Percentiles rank a stretch among this genome's conserved stretches.
Conservation (phyloP, 2,797 vertebrate genomes). For the Falco cherrug region DNA sequence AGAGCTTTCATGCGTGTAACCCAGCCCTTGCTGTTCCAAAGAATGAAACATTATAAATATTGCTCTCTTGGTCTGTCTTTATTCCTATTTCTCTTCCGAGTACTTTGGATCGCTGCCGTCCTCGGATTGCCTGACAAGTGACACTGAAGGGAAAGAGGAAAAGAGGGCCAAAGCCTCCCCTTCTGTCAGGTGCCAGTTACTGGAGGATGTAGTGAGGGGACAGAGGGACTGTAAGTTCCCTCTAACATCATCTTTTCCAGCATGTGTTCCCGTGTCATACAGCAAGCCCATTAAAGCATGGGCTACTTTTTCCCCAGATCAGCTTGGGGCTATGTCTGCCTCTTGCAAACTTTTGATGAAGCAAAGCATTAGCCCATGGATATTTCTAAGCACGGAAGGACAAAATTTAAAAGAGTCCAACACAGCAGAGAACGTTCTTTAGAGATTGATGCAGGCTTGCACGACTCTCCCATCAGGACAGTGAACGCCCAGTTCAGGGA, state of each 20-base stretch:
- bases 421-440: neutral
- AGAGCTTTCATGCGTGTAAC: conserved; percentile 7
- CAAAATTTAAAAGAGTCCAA: neutral
- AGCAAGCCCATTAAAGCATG: neutral
- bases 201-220: neutral
- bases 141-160: neutral
- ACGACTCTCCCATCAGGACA: neutral
- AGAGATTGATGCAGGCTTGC: neutral
- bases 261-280: rapidly evolving
- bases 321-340: neutral
- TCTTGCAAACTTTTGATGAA: neutral
- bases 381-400: neutral
- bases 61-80: neutral
- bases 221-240: neutral
- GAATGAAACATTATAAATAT: conserved; percentile 12
- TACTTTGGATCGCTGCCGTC: neutral
- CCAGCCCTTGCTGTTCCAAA: conserved; percentile 24
- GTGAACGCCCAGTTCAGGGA: rapidly evolving
- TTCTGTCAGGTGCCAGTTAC: neutral
- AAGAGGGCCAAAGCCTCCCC: neutral
- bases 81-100: neutral
- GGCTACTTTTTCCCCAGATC: neutral
- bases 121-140: neutral
- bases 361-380: neutral
- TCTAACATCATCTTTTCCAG: neutral